Base-by-base conservation (phyloP, 2,888 invertebrate genomes). In the Endomychus coccineus region DNA sequence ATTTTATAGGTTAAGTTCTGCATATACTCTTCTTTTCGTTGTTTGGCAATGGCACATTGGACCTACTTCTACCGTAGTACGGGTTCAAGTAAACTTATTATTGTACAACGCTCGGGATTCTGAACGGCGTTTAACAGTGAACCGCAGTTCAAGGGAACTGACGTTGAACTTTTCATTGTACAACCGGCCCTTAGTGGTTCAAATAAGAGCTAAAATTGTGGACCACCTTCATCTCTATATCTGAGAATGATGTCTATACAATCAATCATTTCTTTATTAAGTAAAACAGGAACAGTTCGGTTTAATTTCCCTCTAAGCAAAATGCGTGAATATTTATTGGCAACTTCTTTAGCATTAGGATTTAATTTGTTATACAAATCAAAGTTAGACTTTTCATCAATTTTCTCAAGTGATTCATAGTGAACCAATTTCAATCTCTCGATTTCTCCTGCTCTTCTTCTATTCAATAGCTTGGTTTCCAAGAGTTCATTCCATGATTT, bases 391-490 rank as follows among this genome's bases (percentile, higher is more conserved):
- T 32, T 19, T 15, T 32, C 28, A 15, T 33, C 22, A 1, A 41
- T 24, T n/a, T 3, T 22, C n/a, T 39, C 19, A 9, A 22, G 16
- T 2, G 12, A 27, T 17, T 35, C 32, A 25, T 21, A 27, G 16
- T 43, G 23, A 2, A 16, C 7, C 14, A 37, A 34, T 11, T 29
- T 13, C 3, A 36, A 11, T 11, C 36, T 16, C 14, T 40, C 36
- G 2, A 43, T 16, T 33, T 40, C 38, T 24, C 40, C 38, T 9
- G 38, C 35, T 12, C 40, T 12, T 17, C 40, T 14, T 23, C 40
- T 17, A 29, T 43, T 43, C 16, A 39, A 39, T 2, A 44, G 15
- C 32, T 39, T 34, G 4, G 14, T 33, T 16, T 15, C 12, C 6
- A 23, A 12, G 6, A 40, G 25, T 11, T 30, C 14, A 23, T 17